Evolutionary conservation across 2,888 invertebrate genomes (phyloP).

Genomic region (Ephialtes manifestator): DNA sequence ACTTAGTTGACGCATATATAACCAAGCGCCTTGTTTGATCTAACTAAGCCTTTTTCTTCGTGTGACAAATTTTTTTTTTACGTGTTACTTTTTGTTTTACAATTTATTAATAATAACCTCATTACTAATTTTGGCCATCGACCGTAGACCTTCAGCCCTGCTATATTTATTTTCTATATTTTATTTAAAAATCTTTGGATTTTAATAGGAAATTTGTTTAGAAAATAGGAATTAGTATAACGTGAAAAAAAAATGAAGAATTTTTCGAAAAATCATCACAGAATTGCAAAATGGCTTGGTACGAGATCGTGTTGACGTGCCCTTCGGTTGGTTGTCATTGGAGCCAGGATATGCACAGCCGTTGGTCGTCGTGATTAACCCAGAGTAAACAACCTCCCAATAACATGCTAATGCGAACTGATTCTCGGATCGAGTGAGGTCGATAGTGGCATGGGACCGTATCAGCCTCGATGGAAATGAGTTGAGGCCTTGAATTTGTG

Average conservation of each 20-base stretch:
- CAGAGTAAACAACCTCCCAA: conserved; percentile 83
- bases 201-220: background rate
- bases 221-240: background rate
- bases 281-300: background rate
- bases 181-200: background rate
- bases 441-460: conserved; percentile 58
- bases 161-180: background rate
- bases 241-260: background rate
- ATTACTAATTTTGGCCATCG: too few relatives aligned
- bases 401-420: conserved; percentile 83
- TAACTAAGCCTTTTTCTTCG: too few relatives aligned
- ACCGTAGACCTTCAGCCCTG: too few relatives aligned
- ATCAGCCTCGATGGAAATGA: conserved; percentile 48
- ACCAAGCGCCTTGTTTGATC: too few relatives aligned
- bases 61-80: too few relatives aligned
- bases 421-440: conserved; percentile 67
- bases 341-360: conserved; percentile 26
- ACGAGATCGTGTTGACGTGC: conserved; percentile 23
- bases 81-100: too few relatives aligned
- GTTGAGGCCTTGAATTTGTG: conserved; percentile 18
- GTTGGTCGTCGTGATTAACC: conserved; percentile 79
- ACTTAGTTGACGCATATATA: too few relatives aligned
- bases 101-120: too few relatives aligned
- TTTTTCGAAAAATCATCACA: background rate
- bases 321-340: conserved; percentile 43